Evolutionary conservation across 1,140 invertebrate species (phyloP).

Genomic region (Caenorhabditis remanei): DNA sequence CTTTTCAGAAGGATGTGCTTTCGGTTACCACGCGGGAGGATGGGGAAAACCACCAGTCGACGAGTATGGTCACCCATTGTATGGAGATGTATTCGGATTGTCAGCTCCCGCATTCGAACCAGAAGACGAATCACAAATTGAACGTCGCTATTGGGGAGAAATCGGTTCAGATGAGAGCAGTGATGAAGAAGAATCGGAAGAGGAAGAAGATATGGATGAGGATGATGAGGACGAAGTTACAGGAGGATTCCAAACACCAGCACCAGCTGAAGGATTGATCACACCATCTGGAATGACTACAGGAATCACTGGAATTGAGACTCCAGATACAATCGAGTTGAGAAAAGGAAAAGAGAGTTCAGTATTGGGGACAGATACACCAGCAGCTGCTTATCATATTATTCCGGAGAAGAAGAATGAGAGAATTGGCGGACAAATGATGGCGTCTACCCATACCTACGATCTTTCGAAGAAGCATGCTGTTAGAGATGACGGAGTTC

Average conservation of each 20-base stretch:
- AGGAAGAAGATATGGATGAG: slow-evolving; percentile 81
- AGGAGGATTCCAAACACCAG: slow-evolving; percentile 68
- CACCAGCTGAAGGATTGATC: slow-evolving; percentile 81
- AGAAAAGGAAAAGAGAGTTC: slow-evolving; percentile 93
- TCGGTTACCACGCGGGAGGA: slow-evolving; percentile 98
- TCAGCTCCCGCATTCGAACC: slow-evolving; percentile 70
- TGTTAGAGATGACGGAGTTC: slow-evolving; percentile 82
- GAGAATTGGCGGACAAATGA: slow-evolving; percentile 87
- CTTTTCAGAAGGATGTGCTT: slow-evolving; percentile 94
- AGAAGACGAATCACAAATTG: slow-evolving; percentile 88
- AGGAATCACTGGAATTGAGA: slow-evolving; percentile 92
- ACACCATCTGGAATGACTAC: slow-evolving; percentile 95
- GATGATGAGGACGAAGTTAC: slow-evolving; percentile 74
- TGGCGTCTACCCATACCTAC: slow-evolving; percentile 90
- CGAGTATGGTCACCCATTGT: slow-evolving; percentile 94
- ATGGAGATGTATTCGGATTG: slow-evolving; percentile 96
- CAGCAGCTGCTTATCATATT: slow-evolving; percentile 88
- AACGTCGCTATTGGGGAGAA: slow-evolving; percentile 95
- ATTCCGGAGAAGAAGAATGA: slow-evolving; percentile 93
- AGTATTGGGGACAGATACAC: slow-evolving; percentile 85
- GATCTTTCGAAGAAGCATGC: slow-evolving; percentile 73
- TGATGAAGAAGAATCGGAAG: slow-evolving; percentile 84
- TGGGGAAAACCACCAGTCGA: slow-evolving; percentile 99
- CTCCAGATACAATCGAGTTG: slow-evolving; percentile 96
- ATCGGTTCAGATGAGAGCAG: slow-evolving; percentile 88